phyloP scores from a whole-genome alignment of 2,797 vertebrate species.

The Kryptopterus vitreolus region DNA sequence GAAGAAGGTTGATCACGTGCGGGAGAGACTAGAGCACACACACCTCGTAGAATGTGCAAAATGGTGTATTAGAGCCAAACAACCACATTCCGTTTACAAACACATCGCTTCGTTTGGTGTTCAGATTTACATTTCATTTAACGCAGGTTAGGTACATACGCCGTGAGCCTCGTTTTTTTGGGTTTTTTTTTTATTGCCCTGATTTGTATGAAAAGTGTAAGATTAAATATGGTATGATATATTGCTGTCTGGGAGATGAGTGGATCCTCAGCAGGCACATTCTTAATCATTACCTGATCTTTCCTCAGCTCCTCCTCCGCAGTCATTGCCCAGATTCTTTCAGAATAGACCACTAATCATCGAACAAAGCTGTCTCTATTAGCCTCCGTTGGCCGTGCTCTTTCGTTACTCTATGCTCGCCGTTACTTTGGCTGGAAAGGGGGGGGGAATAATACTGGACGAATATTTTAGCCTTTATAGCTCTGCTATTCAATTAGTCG shows the following conservation, averaged over 20 bases:
- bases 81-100: no score
- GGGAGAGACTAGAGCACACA: slow-evolving; percentile 17
- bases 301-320: slow-evolving; percentile 53
- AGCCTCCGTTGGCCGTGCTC: slow-evolving; percentile 48
- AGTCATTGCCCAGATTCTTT: slow-evolving; percentile 61
- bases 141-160: not conserved
- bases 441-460: slow-evolving; percentile 24
- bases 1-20: slow-evolving; percentile 34
- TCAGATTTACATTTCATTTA: not conserved
- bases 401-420: slow-evolving; percentile 42
- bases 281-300: slow-evolving; percentile 61
- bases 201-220: slow-evolving; percentile 31
- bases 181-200: not conserved
- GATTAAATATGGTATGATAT: slow-evolving; percentile 34
- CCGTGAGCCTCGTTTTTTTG: no score
- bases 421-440: slow-evolving; percentile 44
- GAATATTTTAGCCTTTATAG: slow-evolving; percentile 37
- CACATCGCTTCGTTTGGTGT: no score
- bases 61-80: not conserved
- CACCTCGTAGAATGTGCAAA: slow-evolving; percentile 12
- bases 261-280: slow-evolving; percentile 38
- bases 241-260: slow-evolving; percentile 23
- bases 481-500: slow-evolving; percentile 46
- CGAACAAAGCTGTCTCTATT: slow-evolving; percentile 70
- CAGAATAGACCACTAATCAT: slow-evolving; percentile 62